Base-by-base conservation (phyloP, 1,140 invertebrate genomes). In the Drosophila asahinai region DNA sequence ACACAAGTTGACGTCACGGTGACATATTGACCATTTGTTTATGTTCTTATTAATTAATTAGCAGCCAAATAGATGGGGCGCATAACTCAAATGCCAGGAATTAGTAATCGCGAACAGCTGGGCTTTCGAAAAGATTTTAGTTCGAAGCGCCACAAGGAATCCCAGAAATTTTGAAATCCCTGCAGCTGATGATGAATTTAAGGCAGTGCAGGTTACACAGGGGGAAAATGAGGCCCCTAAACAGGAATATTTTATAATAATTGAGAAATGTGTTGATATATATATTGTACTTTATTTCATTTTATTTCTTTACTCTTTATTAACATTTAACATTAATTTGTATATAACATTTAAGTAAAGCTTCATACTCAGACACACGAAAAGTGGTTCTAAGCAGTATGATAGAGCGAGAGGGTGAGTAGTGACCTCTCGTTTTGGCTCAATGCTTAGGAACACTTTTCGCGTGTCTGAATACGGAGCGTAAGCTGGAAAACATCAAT, bases 1-100 rank as follows among this genome's bases (percentile, higher is more conserved):
- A 61, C 63, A 57, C 70, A 84, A 84, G 66, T 87, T 90, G 81
- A 86, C 86, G 81, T 89, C 81, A 86, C 51, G 47, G 64, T 82
- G 86, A 86, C 86, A 86, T 74, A 90, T 91, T 90, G 86, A 59
- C 62, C 75, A 86, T 90, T 82, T 90, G 82, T 91, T 89, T 91
- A 66, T 79, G 58, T 75, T 68, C 33, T 58, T 73, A 68, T 77
- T 65, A 87, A 86, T 71, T 60, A 76, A 65, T 63, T 55, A 47
- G 61, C 48, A 14, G 52, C 25, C 38, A 59, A 78, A 86, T 55
- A 63, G 65, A 84, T 86, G 71, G 48, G 48, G 11, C 42, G 27
- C 64, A 81, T 86, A 64, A 73, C 19, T 78, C 60, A 68, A 59
- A 42, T 57, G 65, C 40, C 49, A 58, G 25, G 17, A 36, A 60